Evolutionary conservation across 2,113 vertebrate species (phyloP).

Genomic region (Centropus bengalensis): DNA sequence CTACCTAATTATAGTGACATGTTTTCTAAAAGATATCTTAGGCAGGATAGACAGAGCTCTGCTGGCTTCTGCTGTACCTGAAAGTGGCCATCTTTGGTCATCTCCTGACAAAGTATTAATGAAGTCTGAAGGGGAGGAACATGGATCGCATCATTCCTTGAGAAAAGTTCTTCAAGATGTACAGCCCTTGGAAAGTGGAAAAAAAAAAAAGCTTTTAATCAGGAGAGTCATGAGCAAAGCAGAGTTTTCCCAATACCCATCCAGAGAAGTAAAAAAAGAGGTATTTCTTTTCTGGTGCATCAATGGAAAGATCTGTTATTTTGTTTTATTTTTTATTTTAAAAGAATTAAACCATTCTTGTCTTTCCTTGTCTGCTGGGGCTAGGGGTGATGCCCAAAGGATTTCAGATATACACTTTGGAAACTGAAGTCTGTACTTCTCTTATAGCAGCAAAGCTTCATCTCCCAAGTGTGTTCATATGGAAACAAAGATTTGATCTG

Average conservation of each 20-base stretch:
- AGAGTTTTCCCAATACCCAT: background rate
- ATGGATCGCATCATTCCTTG: background rate
- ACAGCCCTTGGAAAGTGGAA: background rate
- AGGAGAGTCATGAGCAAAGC: background rate
- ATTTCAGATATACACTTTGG: fast-evolving
- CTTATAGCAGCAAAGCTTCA: background rate
- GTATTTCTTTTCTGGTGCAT: background rate
- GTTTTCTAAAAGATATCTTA: background rate
- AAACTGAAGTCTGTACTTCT: background rate
- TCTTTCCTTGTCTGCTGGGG: background rate
- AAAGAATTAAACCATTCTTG: background rate
- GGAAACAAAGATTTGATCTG: background rate
- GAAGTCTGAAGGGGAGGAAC: conserved; percentile 9
- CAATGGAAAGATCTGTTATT: background rate
- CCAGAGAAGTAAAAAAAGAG: background rate
- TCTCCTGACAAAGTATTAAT: conserved; percentile 23
- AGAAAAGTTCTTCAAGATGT: background rate
- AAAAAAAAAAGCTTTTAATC: background rate
- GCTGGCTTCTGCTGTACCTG: background rate
- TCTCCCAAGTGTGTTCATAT: background rate
- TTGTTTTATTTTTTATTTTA: background rate
- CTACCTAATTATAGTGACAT: background rate
- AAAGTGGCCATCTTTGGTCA: background rate
- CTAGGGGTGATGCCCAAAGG: background rate
- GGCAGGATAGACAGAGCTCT: background rate